Evolutionary conservation across 2,888 invertebrate species (phyloP).

Genomic region (Mongoloraphidia duomilia): DNA sequence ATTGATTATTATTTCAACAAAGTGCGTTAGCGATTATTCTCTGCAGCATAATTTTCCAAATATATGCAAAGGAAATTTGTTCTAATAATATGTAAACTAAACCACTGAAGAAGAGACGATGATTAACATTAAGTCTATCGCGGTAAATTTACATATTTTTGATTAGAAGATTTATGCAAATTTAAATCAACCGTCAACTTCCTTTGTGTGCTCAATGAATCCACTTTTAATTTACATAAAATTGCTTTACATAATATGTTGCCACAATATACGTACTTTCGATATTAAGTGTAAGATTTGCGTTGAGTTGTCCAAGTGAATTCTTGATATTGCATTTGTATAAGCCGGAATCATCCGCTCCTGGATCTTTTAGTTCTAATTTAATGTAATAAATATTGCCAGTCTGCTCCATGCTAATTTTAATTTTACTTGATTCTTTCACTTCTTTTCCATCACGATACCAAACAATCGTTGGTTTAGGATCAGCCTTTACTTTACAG

Average conservation of each 20-base stretch:
- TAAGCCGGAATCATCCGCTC: conserved; percentile 88
- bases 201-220: no score
- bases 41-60: no score
- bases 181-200: no score
- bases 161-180: no score
- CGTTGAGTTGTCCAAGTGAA: conserved; percentile 89
- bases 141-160: no score
- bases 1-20: not conserved
- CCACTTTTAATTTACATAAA: not conserved
- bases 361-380: conserved; percentile 78
- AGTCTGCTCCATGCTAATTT: conserved; percentile 59
- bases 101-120: no score
- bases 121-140: no score
- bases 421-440: conserved; percentile 67
- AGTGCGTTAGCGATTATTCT: no score
- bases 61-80: no score
- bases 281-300: conserved; percentile 92
- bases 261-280: conserved; percentile 58
- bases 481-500: conserved; percentile 70
- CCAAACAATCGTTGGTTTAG: conserved; percentile 73
- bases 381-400: conserved; percentile 76
- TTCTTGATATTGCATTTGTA: conserved; percentile 98
- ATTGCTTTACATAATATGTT: not conserved
- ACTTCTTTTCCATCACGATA: conserved; percentile 65
- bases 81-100: no score